Evolutionary conservation across 2,888 invertebrate species (phyloP).

Genomic region (Drosophila infuscata): DNA sequence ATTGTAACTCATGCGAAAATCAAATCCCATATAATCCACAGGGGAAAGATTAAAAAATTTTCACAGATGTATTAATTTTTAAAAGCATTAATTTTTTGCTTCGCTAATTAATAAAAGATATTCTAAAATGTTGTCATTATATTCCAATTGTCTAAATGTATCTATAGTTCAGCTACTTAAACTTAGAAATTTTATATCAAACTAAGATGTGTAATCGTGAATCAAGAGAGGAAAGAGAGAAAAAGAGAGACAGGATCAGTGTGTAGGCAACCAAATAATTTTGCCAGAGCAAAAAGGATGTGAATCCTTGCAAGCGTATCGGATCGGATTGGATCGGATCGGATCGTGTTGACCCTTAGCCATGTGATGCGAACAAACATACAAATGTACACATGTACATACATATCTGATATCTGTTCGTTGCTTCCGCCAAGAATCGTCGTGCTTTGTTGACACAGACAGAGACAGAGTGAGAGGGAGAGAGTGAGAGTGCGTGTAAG

Average conservation of each 20-base stretch:
- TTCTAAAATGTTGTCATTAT: too few species aligned
- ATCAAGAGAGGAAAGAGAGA: background rate
- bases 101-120: background rate
- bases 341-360: conserved; percentile 48
- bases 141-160: background rate
- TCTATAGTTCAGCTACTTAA: background rate
- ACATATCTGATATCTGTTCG: conserved; percentile 1
- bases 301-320: conserved; percentile 34
- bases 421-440: conserved; percentile 58
- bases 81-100: background rate
- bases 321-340: conserved; percentile 36
- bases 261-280: background rate
- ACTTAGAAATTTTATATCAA: background rate
- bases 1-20: background rate
- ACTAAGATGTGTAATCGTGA: background rate
- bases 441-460: conserved; percentile 30
- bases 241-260: background rate
- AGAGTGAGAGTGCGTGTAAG: background rate
- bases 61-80: too few species aligned
- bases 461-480: background rate
- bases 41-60: background rate
- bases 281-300: background rate
- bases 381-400: background rate
- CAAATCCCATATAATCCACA: background rate
- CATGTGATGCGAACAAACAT: background rate